Conservation (phyloP, 2,113 vertebrate species). For the Gallinago paraguaiae region DNA sequence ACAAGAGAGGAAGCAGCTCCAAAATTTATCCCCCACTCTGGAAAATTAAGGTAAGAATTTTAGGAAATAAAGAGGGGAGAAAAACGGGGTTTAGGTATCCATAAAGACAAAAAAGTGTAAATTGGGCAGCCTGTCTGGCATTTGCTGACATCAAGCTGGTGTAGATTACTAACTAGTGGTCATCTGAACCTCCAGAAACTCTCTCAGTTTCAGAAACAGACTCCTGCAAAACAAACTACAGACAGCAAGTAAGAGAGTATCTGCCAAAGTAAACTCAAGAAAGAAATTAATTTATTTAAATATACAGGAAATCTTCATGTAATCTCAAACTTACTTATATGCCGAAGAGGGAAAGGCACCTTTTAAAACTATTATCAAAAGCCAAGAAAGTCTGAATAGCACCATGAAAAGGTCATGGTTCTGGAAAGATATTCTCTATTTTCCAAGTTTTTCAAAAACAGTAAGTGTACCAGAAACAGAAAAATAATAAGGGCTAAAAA, state of each 20-base stretch:
- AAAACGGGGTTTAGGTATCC: not conserved
- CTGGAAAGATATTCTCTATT: not conserved
- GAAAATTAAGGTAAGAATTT: not conserved
- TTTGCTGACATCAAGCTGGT: not conserved
- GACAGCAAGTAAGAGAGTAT: not conserved
- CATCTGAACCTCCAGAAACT: constrained; percentile 13
- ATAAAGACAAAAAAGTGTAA: not conserved
- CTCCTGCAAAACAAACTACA: not conserved
- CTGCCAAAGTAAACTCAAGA: not conserved
- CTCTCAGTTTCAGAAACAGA: not conserved
- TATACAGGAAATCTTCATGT: not conserved
- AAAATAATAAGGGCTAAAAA: not conserved
- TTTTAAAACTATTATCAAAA: not conserved
- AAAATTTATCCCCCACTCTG: not conserved
- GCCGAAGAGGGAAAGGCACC: not conserved
- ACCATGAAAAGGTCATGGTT: not conserved
- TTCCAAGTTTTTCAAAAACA: not conserved
- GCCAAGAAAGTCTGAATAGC: not conserved
- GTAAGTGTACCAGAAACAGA: not conserved
- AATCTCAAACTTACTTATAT: not conserved
- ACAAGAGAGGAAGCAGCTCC: not conserved
- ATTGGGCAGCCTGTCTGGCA: not conserved
- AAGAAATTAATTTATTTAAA: not conserved
- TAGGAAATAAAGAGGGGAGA: not conserved
- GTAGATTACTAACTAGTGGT: not conserved